Evolutionary conservation across 1,140 invertebrate species (phyloP).

Genomic region (Drosophila oshimai): DNA sequence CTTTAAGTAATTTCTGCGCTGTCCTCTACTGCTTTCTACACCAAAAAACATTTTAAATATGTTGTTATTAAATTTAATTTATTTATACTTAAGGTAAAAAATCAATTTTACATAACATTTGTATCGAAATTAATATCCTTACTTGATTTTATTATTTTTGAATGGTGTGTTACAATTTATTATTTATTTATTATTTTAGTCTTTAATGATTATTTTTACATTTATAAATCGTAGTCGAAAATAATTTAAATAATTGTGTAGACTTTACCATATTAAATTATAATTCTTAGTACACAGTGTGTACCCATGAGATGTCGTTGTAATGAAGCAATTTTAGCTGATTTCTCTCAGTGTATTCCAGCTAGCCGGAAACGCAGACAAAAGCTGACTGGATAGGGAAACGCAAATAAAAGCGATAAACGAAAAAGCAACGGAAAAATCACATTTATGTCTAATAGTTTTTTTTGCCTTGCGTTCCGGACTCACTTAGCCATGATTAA

Average conservation of each 20-base stretch:
- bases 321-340: background rate
- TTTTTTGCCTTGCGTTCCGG: slow-evolving; percentile 19
- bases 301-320: too few species aligned
- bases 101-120: too few species aligned
- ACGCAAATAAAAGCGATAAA: slow-evolving; percentile 26
- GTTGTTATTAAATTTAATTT: background rate
- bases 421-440: slow-evolving; percentile 37
- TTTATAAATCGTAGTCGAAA: too few species aligned
- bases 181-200: too few species aligned
- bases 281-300: too few species aligned
- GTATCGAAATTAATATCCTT: too few species aligned
- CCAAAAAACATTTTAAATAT: background rate
- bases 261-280: too few species aligned
- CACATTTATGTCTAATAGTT: slow-evolving; percentile 73
- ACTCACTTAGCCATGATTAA: slow-evolving; percentile 72
- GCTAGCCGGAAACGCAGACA: slow-evolving; percentile 52
- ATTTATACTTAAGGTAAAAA: background rate
- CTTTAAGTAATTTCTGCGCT: slow-evolving; percentile 75
- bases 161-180: too few species aligned
- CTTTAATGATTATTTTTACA: too few species aligned
- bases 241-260: too few species aligned
- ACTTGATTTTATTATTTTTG: too few species aligned
- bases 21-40: slow-evolving; percentile 1
- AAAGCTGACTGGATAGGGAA: slow-evolving; percentile 13
- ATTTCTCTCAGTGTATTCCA: slow-evolving; percentile 9